Percentiles rank a stretch among this genome's conserved stretches.
These are phyloP conservation scores for Parelbella ahira DNA, from an alignment of 2,888 invertebrate species.

Conservation along the genomic window DNA sequence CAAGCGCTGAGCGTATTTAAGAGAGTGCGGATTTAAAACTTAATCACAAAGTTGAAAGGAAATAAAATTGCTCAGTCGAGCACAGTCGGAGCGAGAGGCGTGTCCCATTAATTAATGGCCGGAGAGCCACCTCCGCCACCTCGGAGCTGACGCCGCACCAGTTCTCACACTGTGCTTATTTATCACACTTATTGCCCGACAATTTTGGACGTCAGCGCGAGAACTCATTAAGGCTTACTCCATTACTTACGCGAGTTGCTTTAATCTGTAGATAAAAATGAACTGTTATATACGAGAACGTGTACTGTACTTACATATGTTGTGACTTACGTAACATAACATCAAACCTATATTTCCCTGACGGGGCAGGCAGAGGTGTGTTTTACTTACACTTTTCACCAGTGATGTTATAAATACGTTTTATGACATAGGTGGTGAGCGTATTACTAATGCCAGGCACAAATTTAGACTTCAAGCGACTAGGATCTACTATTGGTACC, in stretches of 20 bases:
- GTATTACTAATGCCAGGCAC: too few relatives aligned
- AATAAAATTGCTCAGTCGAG: not conserved
- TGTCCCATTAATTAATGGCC: constrained; percentile 73
- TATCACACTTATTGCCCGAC: constrained; percentile 74
- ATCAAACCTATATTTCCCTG: too few relatives aligned
- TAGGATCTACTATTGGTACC: too few relatives aligned
- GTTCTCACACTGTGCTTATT: constrained; percentile 73
- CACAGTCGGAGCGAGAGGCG: constrained; percentile 61
- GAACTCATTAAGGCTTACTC: constrained; percentile 64
- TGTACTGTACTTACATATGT: too few relatives aligned
- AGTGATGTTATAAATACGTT: too few relatives aligned
- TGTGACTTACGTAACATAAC: too few relatives aligned
- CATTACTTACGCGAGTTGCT: constrained; percentile 34
- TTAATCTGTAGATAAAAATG: constrained; percentile 2
- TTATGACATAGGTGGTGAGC: too few relatives aligned
- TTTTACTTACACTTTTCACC: too few relatives aligned
- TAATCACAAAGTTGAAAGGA: not conserved
- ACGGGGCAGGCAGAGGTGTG: too few relatives aligned
- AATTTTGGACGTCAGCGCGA: constrained; percentile 72
- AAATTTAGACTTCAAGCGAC: too few relatives aligned
- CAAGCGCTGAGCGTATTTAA: too few relatives aligned
- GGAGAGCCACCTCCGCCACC: constrained; percentile 62
- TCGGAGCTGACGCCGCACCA: constrained; percentile 53
- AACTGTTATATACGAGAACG: too few relatives aligned
- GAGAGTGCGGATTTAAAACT: not conserved